Percentiles rank a stretch among this genome's conserved stretches.
These are phyloP conservation scores for Urocynchramus pylzowi DNA, from an alignment of 2,113 vertebrate species.

Conservation along the genomic window DNA sequence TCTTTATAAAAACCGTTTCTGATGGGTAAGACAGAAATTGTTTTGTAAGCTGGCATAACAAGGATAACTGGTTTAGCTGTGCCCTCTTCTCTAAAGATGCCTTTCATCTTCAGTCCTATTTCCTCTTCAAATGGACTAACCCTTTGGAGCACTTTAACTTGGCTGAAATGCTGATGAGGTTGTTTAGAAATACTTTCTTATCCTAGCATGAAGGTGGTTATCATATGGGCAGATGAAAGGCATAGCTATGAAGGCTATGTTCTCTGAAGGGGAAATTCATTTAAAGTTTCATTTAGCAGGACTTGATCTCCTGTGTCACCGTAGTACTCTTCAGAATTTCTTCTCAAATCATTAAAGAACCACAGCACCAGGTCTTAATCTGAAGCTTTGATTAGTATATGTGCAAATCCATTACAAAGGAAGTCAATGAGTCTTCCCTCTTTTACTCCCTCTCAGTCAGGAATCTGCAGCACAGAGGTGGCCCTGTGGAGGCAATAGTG, in stretches of 20 bases:
- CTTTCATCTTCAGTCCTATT: not conserved
- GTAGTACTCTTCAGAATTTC: not conserved
- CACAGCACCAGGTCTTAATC: not conserved
- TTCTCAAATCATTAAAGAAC: not conserved
- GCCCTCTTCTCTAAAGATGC: not conserved
- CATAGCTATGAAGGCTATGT: fast-evolving
- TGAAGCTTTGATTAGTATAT: not conserved
- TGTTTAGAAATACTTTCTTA: not conserved
- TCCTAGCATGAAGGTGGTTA: not conserved
- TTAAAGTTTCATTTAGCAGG: not conserved
- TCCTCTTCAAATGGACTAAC: not conserved
- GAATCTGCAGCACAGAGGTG: not conserved
- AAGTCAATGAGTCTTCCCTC: not conserved
- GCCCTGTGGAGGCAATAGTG: not conserved
- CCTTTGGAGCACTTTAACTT: not conserved
- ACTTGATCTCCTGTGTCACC: not conserved
- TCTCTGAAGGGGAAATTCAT: not conserved
- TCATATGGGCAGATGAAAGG: not conserved
- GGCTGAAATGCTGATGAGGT: not conserved
- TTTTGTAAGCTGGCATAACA: not conserved
- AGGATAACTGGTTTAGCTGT: not conserved
- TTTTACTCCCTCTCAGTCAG: not conserved
- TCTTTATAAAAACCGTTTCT: not conserved
- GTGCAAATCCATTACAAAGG: not conserved
- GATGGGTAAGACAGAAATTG: not conserved